These are phyloP conservation scores for Rhabdophis nuchalis DNA, from an alignment of 2,797 vertebrate species.

Conservation along the genomic window DNA sequence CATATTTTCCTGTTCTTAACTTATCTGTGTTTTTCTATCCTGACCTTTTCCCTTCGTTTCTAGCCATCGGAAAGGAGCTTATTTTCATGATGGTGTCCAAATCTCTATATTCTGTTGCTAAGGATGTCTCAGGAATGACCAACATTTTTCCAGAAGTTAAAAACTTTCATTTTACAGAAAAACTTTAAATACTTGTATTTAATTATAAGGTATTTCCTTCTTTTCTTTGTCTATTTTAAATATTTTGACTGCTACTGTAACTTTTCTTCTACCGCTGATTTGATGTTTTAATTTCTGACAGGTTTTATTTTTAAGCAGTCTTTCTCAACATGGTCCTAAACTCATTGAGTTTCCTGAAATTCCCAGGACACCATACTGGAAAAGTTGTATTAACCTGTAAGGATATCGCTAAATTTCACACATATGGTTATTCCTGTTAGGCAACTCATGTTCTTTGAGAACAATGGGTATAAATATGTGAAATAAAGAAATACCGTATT, in stretches of 20 bases:
- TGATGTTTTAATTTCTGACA: neutral
- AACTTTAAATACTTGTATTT: neutral
- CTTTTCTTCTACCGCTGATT: neutral
- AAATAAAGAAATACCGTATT: neutral
- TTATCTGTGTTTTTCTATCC: too few relatives aligned
- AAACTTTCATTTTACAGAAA: neutral
- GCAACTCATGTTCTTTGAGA: neutral
- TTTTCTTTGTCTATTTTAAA: neutral
- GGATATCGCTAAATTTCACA: neutral
- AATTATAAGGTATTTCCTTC: neutral
- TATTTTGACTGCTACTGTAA: neutral
- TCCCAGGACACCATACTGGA: neutral
- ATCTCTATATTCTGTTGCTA: neutral
- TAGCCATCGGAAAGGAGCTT: too few relatives aligned
- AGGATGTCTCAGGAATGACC: neutral
- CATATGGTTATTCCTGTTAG: neutral
- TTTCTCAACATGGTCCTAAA: neutral
- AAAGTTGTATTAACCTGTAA: neutral
- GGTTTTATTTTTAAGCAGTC: neutral
- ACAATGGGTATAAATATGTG: neutral
- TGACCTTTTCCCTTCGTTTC: too few relatives aligned
- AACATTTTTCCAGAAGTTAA: neutral
- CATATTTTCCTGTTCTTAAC: too few relatives aligned
- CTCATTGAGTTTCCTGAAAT: neutral
- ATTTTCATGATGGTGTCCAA: neutral